Base-by-base conservation (phyloP, 2,888 invertebrate genomes). In the Eupithecia vulgata region DNA sequence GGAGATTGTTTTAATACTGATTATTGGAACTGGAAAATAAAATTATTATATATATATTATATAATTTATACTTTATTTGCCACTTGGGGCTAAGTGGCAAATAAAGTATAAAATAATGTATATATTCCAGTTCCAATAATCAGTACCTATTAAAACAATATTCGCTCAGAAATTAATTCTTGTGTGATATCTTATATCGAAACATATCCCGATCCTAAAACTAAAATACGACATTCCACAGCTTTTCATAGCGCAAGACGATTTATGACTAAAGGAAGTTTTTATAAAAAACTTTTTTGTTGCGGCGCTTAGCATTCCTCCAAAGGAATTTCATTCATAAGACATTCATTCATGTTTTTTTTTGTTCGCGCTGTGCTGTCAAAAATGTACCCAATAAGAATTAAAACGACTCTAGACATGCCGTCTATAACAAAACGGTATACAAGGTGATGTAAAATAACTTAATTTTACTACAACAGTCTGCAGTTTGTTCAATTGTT, bases 251-350 rank as follows among this genome's bases (percentile, higher is more conserved):
- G 75, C 76, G 81, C 82, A 83, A 85, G 83, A 81, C 81, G 80
- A 86, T 82, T 85, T 83, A 86, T 83, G 84, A 81, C 79, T 75
- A 84, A 81, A 90, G 91, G 91, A 90, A 90, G 90, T 90, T 87
- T 80, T 86, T 81, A 86, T 84, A 86, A 82, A 75, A 78, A 65
- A 21, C 40, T 85, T 90, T 87, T 85, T 85, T 59, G 81, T 76
- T 78, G 84, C 84, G 92, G 92, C 92, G 93, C 92, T 93, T 90
- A 89, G 82, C 86, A 82, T 81, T 75, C 81, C 76, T 80, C 73
- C 82, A 70, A 78, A 82, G 90, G 93, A 92, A 93, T 93, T 93
- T 91, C 93, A 94, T 94, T 94, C 89, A 91, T 81, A 79, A 75
- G 78, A 81, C 82, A 82, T 86, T 88, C 91, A 91, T 90, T 91